Conservation (phyloP, 2,888 invertebrate species). For the Phortica magna region DNA sequence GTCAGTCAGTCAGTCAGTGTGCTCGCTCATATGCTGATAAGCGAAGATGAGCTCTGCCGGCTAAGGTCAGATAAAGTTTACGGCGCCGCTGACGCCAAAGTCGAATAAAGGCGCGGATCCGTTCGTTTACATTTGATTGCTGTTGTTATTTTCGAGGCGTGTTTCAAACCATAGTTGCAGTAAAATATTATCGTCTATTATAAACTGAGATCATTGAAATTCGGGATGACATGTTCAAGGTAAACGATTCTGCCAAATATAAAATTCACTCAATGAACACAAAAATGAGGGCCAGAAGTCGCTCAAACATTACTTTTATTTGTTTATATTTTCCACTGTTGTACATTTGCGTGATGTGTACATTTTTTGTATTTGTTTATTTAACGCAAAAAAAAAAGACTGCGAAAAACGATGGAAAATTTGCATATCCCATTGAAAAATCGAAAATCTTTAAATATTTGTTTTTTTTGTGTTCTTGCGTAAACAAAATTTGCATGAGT, state of each 20-base stretch:
- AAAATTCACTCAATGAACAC: not conserved
- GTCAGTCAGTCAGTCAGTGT: not conserved
- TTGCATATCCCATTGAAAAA: slow-evolving; percentile 30
- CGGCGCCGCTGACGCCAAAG: not conserved
- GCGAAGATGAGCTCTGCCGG: not conserved
- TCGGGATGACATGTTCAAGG: slow-evolving; percentile 14
- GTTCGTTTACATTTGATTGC: too few species aligned
- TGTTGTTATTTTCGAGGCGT: slow-evolving; percentile 18
- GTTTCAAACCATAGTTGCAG: slow-evolving; percentile 21
- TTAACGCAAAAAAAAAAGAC: slow-evolving; percentile 8
- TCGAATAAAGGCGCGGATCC: not conserved
- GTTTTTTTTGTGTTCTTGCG: not conserved
- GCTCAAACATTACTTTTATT: too few species aligned
- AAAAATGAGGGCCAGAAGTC: not conserved
- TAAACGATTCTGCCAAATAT: not conserved
- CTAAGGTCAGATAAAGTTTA: slow-evolving; percentile 38
- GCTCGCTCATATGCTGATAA: slow-evolving; percentile 2
- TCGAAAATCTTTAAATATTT: slow-evolving; percentile 23
- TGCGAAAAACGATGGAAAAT: slow-evolving; percentile 5
- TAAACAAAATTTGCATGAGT: slow-evolving; percentile 23
- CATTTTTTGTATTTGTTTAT: slow-evolving; percentile 28
- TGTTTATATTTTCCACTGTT: not conserved
- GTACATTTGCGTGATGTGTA: not conserved
- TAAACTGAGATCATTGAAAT: not conserved
- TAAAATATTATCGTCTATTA: slow-evolving; percentile 6